phyloP scores from a whole-genome alignment of 2,888 invertebrate genomes.

The Nephrotoma appendiculata region DNA sequence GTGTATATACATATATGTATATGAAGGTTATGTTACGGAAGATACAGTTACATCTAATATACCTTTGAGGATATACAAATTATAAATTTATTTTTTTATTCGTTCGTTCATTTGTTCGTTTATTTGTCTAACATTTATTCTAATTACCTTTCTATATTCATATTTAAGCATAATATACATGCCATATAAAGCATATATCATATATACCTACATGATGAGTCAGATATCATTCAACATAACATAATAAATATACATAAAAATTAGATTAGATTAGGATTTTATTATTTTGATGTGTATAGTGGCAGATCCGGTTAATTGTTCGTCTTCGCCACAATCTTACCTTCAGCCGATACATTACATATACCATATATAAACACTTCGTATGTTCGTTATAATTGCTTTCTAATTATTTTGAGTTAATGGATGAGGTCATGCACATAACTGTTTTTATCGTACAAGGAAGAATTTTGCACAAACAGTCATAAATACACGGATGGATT shows the following conservation, averaged over 20 bases:
- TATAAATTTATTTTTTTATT: neutral
- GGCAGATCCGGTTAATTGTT: neutral
- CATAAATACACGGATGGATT: neutral
- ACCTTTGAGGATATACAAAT: neutral
- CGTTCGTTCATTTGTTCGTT: neutral
- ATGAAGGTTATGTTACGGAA: neutral
- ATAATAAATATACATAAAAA: neutral
- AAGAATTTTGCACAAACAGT: neutral
- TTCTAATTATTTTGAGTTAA: neutral
- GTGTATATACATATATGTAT: no score
- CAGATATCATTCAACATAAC: neutral
- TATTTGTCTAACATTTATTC: neutral
- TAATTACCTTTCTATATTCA: neutral
- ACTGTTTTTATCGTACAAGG: neutral
- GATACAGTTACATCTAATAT: neutral
- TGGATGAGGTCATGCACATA: neutral
- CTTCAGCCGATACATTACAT: neutral
- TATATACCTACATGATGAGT: neutral
- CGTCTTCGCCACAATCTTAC: neutral
- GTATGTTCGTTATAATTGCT: neutral
- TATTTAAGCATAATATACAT: neutral
- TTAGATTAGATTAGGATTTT: neutral
- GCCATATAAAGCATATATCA: neutral
- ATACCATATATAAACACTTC: neutral
- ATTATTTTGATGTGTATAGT: neutral